Conservation (phyloP, 2,888 invertebrate species). For the Hypercompe scribonia region DNA sequence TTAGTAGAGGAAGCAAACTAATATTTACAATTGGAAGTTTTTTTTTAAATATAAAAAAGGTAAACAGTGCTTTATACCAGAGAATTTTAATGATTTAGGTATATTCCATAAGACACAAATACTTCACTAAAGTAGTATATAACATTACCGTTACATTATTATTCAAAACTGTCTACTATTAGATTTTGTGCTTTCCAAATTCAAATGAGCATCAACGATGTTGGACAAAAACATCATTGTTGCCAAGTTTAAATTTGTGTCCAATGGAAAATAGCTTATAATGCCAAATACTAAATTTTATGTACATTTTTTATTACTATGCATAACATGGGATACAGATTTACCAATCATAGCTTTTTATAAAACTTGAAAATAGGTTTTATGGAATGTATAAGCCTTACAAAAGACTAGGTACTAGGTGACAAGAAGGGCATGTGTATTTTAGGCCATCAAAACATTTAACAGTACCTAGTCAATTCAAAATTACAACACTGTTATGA, state of each 20-base stretch:
- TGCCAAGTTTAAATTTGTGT: slow-evolving; percentile 40
- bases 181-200: slow-evolving; percentile 33
- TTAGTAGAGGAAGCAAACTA: slow-evolving; percentile 80
- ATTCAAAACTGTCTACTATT: slow-evolving; percentile 2
- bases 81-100: slow-evolving; percentile 49
- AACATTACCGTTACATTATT: not conserved
- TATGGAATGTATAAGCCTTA: slow-evolving; percentile 85
- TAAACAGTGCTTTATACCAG: slow-evolving; percentile 48
- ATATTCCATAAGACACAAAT: slow-evolving; percentile 56
- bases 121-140: not conserved
- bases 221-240: slow-evolving; percentile 22
- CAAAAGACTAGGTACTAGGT: slow-evolving; percentile 71
- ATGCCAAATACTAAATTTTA: slow-evolving; percentile 58
- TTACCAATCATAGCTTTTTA: slow-evolving; percentile 75
- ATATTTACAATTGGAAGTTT: slow-evolving; percentile 78
- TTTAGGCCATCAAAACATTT: slow-evolving; percentile 49
- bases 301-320: slow-evolving; percentile 59
- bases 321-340: slow-evolving; percentile 55
- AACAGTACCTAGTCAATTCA: slow-evolving; percentile 71
- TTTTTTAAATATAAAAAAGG: slow-evolving; percentile 43
- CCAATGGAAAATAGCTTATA: slow-evolving; percentile 56
- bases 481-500: slow-evolving; percentile 69
- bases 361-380: slow-evolving; percentile 74
- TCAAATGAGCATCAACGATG: slow-evolving; percentile 21
- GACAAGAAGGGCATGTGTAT: slow-evolving; percentile 30